Base-by-base conservation (phyloP, 2,113 vertebrate genomes). In the Ramphastos sulfuratus region DNA sequence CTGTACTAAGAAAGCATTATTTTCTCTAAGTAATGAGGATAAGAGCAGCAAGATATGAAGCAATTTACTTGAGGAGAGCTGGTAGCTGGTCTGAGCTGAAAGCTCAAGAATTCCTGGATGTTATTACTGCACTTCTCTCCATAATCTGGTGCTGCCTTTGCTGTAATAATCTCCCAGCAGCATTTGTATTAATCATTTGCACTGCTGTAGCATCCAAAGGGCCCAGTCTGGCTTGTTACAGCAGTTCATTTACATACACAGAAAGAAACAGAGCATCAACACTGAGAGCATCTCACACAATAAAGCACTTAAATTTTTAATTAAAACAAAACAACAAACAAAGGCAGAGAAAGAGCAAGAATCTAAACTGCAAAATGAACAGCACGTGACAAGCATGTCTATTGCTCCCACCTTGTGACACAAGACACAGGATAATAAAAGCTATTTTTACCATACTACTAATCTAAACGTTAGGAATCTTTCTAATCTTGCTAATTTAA, bases 101-200 rank as follows among this genome's bases (percentile, higher is more conserved):
- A 92, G 72, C 67, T 91, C 39, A 73, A 81, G 63, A 80, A 76
- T 70, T 78, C 71, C 74, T 89, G 87, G 66, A 37, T 87, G 82
- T 42, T 64, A 19, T 50, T 67, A 19, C 46, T 59, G 52, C 31
- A 8, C 23, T 82, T 71, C 39, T 85, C 15, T 89, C n/a, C 46
- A 5, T 37, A n/a, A 70, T 3, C 52, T 92, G 59, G 20, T 5
- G 35, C 67, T 94, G 75, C 79, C 69, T 82, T 42, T 80, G 50
- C 85, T 80, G 24, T 15, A 82, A 76, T 66, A 21, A 87, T 73
- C 35, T 69, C 60, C 46, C 75, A 82, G 79, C 55, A 95, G 59
- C 1, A 2, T 73, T 44, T 39, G 44, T 37, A 69, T 61, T 50
- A 65, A 85, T 59, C 71, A 70, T 8, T 13, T 55, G 31, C 31